These are phyloP conservation scores for Sycophila sp. DNA, from an alignment of 1,140 invertebrate species.

Conservation along the genomic window DNA sequence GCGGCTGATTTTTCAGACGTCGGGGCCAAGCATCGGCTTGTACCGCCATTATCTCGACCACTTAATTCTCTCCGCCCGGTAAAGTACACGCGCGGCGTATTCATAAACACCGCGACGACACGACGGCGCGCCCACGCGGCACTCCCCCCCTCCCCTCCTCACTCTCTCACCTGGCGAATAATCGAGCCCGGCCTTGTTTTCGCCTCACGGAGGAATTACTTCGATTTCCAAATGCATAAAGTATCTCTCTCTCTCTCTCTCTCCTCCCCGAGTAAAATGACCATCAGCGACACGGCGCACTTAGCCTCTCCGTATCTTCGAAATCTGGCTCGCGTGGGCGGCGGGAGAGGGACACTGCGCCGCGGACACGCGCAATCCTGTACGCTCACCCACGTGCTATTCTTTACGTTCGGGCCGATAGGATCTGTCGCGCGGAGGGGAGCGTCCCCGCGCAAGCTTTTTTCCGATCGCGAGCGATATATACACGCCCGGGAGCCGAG, in stretches of 20 bases:
- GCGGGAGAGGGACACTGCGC: too few species aligned
- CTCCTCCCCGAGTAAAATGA: too few species aligned
- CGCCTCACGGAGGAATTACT: slow-evolving; percentile 10
- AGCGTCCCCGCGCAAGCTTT: too few species aligned
- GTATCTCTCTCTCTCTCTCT: neutral
- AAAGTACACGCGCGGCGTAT: too few species aligned
- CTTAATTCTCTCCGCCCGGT: slow-evolving; percentile 38
- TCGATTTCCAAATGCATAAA: slow-evolving; percentile 6
- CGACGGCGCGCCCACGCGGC: neutral
- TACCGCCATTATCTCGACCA: slow-evolving; percentile 44
- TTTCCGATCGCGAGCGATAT: neutral
- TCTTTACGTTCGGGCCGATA: too few species aligned
- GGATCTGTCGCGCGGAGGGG: too few species aligned
- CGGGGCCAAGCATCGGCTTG: slow-evolving; percentile 11
- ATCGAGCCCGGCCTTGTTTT: slow-evolving; percentile 2
- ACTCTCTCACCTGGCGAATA: neutral
- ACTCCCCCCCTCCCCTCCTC: neutral
- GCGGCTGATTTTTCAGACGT: neutral
- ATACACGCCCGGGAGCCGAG: neutral
- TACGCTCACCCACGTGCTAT: too few species aligned
- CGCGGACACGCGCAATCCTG: too few species aligned
- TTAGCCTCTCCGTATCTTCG: too few species aligned
- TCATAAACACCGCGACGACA: too few species aligned
- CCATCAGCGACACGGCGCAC: slow-evolving; percentile 31
- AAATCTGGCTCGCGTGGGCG: too few species aligned